Conservation (phyloP, 1,140 invertebrate genomes). For the Asbolus verrucosus region DNA sequence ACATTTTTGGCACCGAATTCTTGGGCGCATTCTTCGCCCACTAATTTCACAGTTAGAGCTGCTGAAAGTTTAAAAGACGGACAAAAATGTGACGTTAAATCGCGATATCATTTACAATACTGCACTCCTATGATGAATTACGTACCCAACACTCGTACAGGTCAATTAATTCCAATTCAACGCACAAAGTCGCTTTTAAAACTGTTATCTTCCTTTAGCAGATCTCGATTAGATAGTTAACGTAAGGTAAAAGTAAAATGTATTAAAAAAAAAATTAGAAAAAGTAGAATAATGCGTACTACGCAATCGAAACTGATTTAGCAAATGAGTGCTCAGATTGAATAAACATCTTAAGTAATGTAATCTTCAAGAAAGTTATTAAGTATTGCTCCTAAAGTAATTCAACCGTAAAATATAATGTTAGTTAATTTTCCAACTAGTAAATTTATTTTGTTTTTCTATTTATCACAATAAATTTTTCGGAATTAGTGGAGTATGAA, state of each 20-base stretch:
- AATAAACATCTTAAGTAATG: slow-evolving; percentile 7
- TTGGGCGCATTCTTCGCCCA: slow-evolving; percentile 21
- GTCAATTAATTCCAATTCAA: slow-evolving; percentile 42
- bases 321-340: slow-evolving; percentile 2
- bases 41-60: slow-evolving; percentile 5
- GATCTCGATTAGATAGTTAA: slow-evolving; percentile 10
- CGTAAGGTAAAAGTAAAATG: neutral
- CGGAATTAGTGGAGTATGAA: too few relatives aligned
- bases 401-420: neutral
- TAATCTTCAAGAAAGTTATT: slow-evolving; percentile 3
- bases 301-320: slow-evolving; percentile 1
- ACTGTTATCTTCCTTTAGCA: slow-evolving; percentile 38
- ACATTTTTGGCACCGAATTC: slow-evolving; percentile 29
- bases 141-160: slow-evolving; percentile 34
- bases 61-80: slow-evolving; percentile 11
- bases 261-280: neutral
- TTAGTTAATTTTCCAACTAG: slow-evolving; percentile 14
- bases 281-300: neutral
- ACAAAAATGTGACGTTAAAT: slow-evolving; percentile 10
- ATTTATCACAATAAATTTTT: too few relatives aligned
- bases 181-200: slow-evolving; percentile 1
- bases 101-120: slow-evolving; percentile 24
- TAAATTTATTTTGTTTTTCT: too few relatives aligned
- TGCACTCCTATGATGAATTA: slow-evolving; percentile 27
- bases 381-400: neutral